phyloP scores from a whole-genome alignment of 2,113 vertebrate species.

The Uropsilus gracilis region DNA sequence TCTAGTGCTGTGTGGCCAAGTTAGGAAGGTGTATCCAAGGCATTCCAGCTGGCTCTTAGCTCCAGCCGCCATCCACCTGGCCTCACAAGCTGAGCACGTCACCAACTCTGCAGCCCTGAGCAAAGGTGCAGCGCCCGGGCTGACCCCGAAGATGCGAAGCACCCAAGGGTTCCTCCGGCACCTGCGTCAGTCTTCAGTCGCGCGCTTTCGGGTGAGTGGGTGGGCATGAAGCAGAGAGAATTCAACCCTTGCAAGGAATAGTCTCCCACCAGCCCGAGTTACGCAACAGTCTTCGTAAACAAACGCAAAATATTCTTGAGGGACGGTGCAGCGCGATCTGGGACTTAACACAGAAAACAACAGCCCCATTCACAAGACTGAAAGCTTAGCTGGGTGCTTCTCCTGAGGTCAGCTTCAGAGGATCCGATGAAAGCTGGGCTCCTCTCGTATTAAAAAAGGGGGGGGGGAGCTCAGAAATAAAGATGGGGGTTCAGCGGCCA shows the following conservation, averaged over 20 bases:
- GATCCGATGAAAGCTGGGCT: not conserved
- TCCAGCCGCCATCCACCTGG: not conserved
- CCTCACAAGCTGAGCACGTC: accelerated
- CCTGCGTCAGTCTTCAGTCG: not conserved
- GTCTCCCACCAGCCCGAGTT: not conserved
- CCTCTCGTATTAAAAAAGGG: not conserved
- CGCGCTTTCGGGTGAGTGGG: not conserved
- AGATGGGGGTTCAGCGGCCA: not conserved
- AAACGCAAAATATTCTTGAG: not conserved
- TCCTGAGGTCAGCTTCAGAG: not conserved
- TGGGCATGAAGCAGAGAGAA: not conserved
- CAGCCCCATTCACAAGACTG: not conserved
- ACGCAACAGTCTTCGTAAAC: not conserved
- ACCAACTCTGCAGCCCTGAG: not conserved
- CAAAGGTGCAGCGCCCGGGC: not conserved
- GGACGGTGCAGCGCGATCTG: not conserved
- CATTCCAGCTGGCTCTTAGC: accelerated
- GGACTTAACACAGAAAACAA: not conserved
- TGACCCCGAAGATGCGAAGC: not conserved
- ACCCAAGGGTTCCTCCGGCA: not conserved
- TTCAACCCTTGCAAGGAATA: not conserved
- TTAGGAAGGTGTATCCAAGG: not conserved
- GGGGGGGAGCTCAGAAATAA: not conserved
- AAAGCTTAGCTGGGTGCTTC: not conserved
- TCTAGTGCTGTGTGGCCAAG: not conserved